Evolutionary conservation across 1,140 invertebrate genomes (phyloP).

Genomic region (Cyclargus thomasi): DNA sequence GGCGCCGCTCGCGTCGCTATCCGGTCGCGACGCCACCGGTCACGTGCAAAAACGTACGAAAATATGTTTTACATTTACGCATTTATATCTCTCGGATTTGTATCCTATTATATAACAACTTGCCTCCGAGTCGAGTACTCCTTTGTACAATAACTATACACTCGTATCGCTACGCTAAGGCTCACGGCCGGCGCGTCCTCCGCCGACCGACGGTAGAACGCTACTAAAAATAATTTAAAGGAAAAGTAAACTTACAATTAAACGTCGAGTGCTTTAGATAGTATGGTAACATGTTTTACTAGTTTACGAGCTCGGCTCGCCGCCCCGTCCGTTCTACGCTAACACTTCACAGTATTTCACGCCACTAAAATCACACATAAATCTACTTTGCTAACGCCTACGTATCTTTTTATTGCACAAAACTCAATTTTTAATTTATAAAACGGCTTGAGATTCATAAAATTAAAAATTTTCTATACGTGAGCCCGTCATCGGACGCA

Average conservation of each 20-base stretch:
- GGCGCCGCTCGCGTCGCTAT: constrained; percentile 41
- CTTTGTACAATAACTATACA: constrained; percentile 68
- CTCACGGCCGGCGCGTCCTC: constrained; percentile 38
- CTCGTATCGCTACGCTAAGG: constrained; percentile 64
- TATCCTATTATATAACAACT: constrained; percentile 66
- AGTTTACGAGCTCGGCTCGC: neutral
- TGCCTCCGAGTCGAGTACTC: constrained; percentile 66
- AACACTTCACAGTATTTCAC: constrained; percentile 30
- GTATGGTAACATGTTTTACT: constrained; percentile 72
- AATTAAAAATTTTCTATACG: constrained; percentile 24
- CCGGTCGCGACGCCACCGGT: constrained; percentile 47
- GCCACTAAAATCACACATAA: constrained; percentile 19
- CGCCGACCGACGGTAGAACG: constrained; percentile 37
- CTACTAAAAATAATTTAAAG: constrained; percentile 51
- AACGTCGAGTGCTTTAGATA: constrained; percentile 60
- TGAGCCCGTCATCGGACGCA: constrained; percentile 3
- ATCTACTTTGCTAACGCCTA: constrained; percentile 30
- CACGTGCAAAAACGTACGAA: constrained; percentile 74
- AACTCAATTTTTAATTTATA: constrained; percentile 37
- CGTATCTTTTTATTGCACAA: constrained; percentile 38
- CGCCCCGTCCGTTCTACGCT: constrained; percentile 8
- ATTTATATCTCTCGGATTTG: constrained; percentile 67
- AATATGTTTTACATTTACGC: constrained; percentile 71
- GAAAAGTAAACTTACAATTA: constrained; percentile 60
- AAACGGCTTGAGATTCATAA: constrained; percentile 45